Conservation (phyloP, 2,888 invertebrate species). For the Ischnura elegans region DNA sequence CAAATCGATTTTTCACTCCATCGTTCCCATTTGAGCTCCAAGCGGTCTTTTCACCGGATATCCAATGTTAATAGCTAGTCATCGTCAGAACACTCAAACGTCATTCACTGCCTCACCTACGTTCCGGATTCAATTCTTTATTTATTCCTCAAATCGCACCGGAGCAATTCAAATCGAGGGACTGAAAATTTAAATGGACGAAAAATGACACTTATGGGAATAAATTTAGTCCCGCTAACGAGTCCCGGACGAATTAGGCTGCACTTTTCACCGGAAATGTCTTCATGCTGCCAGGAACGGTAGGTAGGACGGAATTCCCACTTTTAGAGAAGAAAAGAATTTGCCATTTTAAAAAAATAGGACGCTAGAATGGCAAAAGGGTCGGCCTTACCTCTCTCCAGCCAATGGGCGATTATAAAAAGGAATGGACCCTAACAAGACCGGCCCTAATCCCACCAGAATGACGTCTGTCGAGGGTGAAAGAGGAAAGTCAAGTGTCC, state of each 20-base stretch:
- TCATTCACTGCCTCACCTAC: no score
- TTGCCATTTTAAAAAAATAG: background rate
- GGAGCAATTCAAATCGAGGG: background rate
- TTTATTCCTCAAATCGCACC: background rate
- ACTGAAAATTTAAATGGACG: background rate
- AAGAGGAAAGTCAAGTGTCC: background rate
- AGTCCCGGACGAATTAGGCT: background rate
- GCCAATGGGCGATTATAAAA: background rate
- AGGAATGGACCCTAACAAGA: background rate
- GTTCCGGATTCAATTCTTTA: background rate
- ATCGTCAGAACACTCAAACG: no score
- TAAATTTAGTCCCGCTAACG: background rate
- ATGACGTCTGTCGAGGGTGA: background rate
- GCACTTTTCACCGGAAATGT: background rate
- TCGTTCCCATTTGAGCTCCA: no score
- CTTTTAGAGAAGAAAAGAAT: background rate
- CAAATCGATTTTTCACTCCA: no score
- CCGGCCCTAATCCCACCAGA: background rate
- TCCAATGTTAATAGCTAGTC: no score
- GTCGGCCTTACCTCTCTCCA: background rate
- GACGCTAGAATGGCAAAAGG: background rate
- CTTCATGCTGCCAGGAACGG: background rate
- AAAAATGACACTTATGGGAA: background rate
- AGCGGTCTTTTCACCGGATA: no score
- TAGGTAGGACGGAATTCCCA: background rate